Evolutionary conservation across 2,113 vertebrate species (phyloP).

Genomic region (Accipiter virgatus): DNA sequence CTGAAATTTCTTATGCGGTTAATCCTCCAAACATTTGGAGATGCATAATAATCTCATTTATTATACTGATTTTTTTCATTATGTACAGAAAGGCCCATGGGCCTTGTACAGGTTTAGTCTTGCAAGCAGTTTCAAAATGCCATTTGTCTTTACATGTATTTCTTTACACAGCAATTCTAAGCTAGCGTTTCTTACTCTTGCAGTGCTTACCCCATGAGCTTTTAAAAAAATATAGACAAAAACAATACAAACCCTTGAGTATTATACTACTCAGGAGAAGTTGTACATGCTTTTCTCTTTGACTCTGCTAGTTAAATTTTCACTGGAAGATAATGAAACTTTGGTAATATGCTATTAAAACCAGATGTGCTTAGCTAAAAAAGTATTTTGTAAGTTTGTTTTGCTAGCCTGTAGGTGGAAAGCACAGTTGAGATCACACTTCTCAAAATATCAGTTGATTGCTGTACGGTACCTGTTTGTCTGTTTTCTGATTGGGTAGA

Average conservation of each 20-base stretch:
- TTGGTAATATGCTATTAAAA: background rate
- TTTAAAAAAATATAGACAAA: background rate
- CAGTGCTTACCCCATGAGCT: background rate
- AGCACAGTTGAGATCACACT: constrained; percentile 39
- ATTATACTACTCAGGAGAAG: background rate
- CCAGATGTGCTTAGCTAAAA: constrained; percentile 7
- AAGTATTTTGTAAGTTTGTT: constrained; percentile 53
- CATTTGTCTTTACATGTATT: background rate
- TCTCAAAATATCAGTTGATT: constrained; percentile 32
- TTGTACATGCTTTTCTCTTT: background rate
- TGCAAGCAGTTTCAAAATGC: background rate
- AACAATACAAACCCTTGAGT: background rate
- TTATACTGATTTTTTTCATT: background rate
- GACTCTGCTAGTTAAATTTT: background rate
- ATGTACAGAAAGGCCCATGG: background rate
- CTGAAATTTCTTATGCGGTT: background rate
- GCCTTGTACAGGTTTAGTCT: background rate
- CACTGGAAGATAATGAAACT: constrained; percentile 3
- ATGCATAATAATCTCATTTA: background rate
- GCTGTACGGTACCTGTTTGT: constrained; percentile 47
- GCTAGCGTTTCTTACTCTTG: background rate
- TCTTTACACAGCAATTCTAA: background rate
- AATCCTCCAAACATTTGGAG: background rate
- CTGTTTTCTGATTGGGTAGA: constrained; percentile 45
- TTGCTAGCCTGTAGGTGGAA: constrained; percentile 36